phyloP scores from a whole-genome alignment of 2,113 vertebrate genomes.

The Zonotrichia leucophrys region DNA sequence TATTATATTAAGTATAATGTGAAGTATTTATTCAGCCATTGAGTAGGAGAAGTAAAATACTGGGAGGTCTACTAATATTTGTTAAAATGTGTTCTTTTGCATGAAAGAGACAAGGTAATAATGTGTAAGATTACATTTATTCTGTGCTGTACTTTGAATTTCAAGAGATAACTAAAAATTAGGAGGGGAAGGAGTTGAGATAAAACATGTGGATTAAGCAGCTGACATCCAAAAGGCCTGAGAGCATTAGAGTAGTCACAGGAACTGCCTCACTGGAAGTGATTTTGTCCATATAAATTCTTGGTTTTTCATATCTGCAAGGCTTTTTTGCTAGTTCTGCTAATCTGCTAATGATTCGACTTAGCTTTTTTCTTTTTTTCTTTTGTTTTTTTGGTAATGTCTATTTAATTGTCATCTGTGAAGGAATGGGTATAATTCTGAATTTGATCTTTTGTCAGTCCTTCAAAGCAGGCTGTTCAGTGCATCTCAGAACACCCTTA shows the following conservation, averaged over 20 bases:
- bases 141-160: not conserved
- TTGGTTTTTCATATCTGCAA: not conserved
- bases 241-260: not conserved
- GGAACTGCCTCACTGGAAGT: not conserved
- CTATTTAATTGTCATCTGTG: not conserved
- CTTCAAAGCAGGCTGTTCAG: not conserved
- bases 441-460: not conserved
- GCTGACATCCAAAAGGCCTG: not conserved
- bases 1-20: not conserved
- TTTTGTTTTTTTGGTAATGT: not conserved
- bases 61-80: not conserved
- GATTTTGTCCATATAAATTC: not conserved
- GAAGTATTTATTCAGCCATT: not conserved
- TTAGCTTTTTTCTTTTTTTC: not conserved
- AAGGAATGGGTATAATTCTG: not conserved
- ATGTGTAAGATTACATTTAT: not conserved
- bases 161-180: not conserved
- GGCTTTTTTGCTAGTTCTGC: not conserved
- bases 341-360: not conserved
- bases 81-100: not conserved
- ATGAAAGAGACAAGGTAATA: not conserved
- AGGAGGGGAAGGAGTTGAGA: not conserved
- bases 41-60: not conserved
- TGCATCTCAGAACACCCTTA: not conserved
- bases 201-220: not conserved